phyloP scores from a whole-genome alignment of 2,888 invertebrate species.

The Orthonevra nobilis region DNA sequence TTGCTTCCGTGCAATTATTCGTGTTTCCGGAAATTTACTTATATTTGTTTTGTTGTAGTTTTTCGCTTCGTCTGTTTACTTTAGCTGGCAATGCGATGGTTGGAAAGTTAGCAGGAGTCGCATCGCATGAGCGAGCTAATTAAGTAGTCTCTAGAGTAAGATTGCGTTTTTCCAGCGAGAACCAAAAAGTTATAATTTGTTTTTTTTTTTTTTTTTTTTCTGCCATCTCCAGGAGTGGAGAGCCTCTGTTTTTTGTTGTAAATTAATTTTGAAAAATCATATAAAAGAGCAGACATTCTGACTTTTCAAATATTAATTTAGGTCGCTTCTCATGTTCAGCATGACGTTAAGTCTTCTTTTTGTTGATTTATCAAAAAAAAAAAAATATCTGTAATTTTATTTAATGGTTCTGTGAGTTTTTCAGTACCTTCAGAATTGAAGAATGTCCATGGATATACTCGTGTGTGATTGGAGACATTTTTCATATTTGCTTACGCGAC shows the following conservation, averaged over 20 bases:
- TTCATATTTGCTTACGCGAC: no score
- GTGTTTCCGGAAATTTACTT: conserved; percentile 69
- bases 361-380: not conserved
- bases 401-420: conserved; percentile 50
- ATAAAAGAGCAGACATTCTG: conserved; percentile 22
- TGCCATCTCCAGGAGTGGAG: not conserved
- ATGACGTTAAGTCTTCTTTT: conserved; percentile 36
- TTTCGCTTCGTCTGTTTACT: conserved; percentile 19
- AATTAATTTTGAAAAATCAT: conserved; percentile 59
- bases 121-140: conserved; percentile 50
- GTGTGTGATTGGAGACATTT: no score
- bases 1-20: conserved; percentile 69
- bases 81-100: not conserved
- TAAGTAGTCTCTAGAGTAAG: conserved; percentile 43
- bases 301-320: conserved; percentile 48
- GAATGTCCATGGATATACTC: no score
- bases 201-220: not conserved
- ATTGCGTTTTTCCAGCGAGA: conserved; percentile 20
- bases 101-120: not conserved
- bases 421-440: conserved; percentile 1
- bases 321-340: conserved; percentile 50
- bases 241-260: conserved; percentile 53
- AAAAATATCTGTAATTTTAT: conserved; percentile 57
- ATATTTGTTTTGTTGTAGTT: conserved; percentile 27
- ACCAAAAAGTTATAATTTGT: conserved; percentile 27